Evolutionary conservation across 2,888 invertebrate genomes (phyloP), one percentile per base, ranked within the genome.

Genomic region (Ichneumon xanthorius): DNA sequence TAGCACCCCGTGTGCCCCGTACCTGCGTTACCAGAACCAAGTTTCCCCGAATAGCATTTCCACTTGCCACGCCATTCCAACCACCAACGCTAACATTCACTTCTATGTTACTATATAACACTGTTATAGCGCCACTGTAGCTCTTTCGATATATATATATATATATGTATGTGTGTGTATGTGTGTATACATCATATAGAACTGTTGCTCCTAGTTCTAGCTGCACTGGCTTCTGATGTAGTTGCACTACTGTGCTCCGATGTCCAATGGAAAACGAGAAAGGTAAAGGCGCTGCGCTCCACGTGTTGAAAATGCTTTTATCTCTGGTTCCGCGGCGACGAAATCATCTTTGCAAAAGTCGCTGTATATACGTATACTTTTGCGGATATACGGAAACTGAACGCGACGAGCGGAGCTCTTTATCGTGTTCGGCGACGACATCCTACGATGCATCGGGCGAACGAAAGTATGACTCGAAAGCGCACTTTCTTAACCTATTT

Each of bases 11-110:
- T 71, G 76, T 61, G 40, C 37, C 67, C 80, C 67, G 58, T 84
- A 80, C 80, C 80, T 68, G 40, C 72, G 58, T 73, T 84, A 80
- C 50, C 84, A 80, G 67, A 58, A 84, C 76, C 76, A 77, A 80
- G 80, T 73, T 84, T 80, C 71, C 75, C 72, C 58, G 80, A 76
- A 80, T 68, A 26, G 80, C 80, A 68, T 77, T 77, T 76, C 65
- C 76, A 81, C 81, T 70, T 76, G 61, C 81, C 61, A 76, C 67
- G 58, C 80, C 55, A 67, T 80, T 67, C 65, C 67, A 40, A 73
- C 72, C 80, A 67, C 80, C 65, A 40, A 73, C 65, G 63, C 71
- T 65, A 22, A 58, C 53, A 55, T 80, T 58, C 37, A 19, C 53
- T 48, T 19, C 14, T 30, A 30, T 26, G 37, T 76, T 19, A n/a